Evolutionary conservation across 2,888 invertebrate genomes (phyloP).

Genomic region (Pristionchus fissidentatus): DNA sequence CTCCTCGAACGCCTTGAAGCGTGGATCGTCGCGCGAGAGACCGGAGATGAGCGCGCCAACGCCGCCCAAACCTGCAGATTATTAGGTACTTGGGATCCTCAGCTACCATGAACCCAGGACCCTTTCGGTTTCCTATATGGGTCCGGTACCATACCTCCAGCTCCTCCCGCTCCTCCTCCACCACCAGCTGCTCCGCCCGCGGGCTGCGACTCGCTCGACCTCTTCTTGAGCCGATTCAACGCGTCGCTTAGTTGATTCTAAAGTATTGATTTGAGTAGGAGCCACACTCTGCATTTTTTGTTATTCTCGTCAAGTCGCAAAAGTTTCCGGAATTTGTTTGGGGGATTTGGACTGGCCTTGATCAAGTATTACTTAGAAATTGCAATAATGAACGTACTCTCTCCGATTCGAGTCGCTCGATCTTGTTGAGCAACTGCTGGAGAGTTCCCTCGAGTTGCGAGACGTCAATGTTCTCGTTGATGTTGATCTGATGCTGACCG

Average conservation of each 20-base stretch:
- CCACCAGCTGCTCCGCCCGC: slow-evolving; percentile 10
- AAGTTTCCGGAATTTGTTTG: not conserved
- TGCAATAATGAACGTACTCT: slow-evolving; percentile 54
- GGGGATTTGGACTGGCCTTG: not conserved
- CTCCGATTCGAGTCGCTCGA: slow-evolving; percentile 73
- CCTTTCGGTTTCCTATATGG: not conserved
- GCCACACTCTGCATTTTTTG: not conserved
- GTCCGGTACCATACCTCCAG: not conserved
- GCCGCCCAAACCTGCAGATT: not conserved
- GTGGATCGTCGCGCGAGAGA: slow-evolving; percentile 71
- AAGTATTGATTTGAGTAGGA: too few relatives aligned
- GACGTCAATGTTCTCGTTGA: slow-evolving; percentile 66
- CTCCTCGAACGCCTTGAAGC: slow-evolving; percentile 72
- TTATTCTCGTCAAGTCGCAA: not conserved
- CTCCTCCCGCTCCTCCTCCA: slow-evolving; percentile 37
- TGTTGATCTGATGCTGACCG: slow-evolving; percentile 55
- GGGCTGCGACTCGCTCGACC: slow-evolving; percentile 71
- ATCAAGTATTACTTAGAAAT: not conserved
- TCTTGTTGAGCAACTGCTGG: slow-evolving; percentile 67
- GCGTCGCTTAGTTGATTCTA: slow-evolving; percentile 73
- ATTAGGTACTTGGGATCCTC: not conserved
- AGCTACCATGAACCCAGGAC: too few relatives aligned
- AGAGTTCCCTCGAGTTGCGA: slow-evolving; percentile 69
- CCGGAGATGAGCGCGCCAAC: slow-evolving; percentile 50
- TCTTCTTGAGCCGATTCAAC: slow-evolving; percentile 72